These are phyloP conservation scores for Cyphomyrus plagiostoma DNA, from an alignment of 2,113 vertebrate genomes.

Conservation along the genomic window DNA sequence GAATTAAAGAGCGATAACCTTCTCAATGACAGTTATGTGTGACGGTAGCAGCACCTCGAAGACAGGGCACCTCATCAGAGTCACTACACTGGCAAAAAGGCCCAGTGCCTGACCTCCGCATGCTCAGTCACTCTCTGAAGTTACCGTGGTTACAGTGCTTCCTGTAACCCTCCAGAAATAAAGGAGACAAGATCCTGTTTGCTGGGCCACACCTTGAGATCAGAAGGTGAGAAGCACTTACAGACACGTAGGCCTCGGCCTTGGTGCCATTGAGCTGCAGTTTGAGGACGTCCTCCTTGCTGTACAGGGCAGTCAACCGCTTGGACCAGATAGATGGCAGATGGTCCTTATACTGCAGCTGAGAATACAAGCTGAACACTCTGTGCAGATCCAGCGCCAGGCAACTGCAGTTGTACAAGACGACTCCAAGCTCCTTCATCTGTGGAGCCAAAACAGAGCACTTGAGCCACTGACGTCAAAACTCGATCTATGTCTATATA, in stretches of 20 bases:
- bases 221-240: conserved; percentile 54
- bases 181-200: not conserved
- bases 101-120: not conserved
- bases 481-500: not conserved
- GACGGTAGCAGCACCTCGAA: not conserved
- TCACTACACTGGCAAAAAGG: not conserved
- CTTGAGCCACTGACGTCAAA: not conserved
- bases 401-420: conserved; percentile 91
- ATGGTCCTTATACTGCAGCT: conserved; percentile 63
- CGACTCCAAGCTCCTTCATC: conserved; percentile 90
- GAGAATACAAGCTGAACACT: conserved; percentile 79
- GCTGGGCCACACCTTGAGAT: too few species aligned
- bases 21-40: not conserved
- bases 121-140: not conserved
- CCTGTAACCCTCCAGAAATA: not conserved
- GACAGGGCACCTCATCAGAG: not conserved
- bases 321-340: conserved; percentile 80
- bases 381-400: conserved; percentile 86
- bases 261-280: conserved; percentile 74
- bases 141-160: not conserved
- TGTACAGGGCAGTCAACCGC: conserved; percentile 77
- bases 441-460: conserved; percentile 52
- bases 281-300: conserved; percentile 63
- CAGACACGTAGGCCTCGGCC: conserved; percentile 79
- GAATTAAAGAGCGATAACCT: not conserved